A percentile compares a stretch with the other conserved stretches of the same genome.
Conservation (phyloP, 1,140 invertebrate species). For the Eurosta solidaginis region DNA sequence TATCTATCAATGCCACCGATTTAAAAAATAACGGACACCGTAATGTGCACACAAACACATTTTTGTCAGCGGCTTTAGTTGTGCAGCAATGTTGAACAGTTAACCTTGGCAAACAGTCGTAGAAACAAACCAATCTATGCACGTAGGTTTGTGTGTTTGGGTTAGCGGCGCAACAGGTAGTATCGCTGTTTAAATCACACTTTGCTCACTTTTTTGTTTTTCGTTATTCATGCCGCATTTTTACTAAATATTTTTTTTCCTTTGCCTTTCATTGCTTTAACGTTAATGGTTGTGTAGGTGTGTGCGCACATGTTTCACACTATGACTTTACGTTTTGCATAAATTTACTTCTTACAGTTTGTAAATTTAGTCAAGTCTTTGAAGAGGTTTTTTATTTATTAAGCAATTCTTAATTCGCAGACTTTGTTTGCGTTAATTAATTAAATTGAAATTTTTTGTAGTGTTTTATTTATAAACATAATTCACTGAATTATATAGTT, state of each 20-base stretch:
- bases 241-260: not conserved
- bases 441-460: no score
- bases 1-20: no score
- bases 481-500: no score
- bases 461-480: no score
- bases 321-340: not conserved
- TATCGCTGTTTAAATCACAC: not conserved
- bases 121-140: not conserved
- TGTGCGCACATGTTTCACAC: not conserved
- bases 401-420: no score
- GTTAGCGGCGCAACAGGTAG: not conserved
- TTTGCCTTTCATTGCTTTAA: not conserved
- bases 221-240: not conserved
- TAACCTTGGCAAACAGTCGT: not conserved
- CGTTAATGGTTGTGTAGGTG: not conserved
- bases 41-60: not conserved
- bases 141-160: not conserved
- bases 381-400: not conserved
- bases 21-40: no score
- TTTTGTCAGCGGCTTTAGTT: not conserved
- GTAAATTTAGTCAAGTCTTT: not conserved
- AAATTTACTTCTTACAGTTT: not conserved
- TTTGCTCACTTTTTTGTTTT: not conserved
- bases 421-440: no score
- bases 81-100: conserved; percentile 26